Evolutionary conservation across 2,797 vertebrate species (phyloP), one percentile per base, ranked within the genome.

Genomic region (Artibeus jamaicensis): DNA sequence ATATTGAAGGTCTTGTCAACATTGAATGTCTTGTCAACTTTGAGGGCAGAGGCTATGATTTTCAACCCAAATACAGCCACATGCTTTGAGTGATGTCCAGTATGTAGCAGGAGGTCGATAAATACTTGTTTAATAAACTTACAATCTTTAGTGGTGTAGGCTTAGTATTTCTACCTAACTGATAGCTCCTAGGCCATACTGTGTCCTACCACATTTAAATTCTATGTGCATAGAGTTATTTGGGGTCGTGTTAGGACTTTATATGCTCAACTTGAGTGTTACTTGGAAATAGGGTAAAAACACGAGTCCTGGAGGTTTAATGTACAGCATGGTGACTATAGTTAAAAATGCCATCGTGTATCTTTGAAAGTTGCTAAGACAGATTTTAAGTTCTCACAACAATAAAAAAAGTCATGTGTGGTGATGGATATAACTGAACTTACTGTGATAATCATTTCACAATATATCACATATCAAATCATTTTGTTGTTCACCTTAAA

Each of bases 71-170:
- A 22, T 71, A 48, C 34, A 9, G 0, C 10, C 57, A 55, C 8
- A 0, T 70, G 9, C 70, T 87, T 86, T 76, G 3, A 84, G 44
- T 70, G 10, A 5, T 46, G 3, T 86, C 62, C 34, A 22, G 57
- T 3, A 1, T 55, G 1, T 3, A 71, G 21, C 24, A 53, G 16
- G 9, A 67, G 8, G 24, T 9, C 44, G 86, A 71, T 65, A 78
- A 92, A 59, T 71, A 55, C 7, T n/a, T 86, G 50, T 59, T 93
- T 37, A 96, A 50, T 87, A 84, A 53, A 94, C 26, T 62, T 81
- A 3, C 1, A 59, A 73, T 81, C 14, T 79, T 39, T 24, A 55
- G 70, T 5, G 2, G 50, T 44, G 4, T 73, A 48, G 34, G 14
- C 14, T 91, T 77, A 46, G 14, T 50, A 16, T 65, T 12, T 71